Evolutionary conservation across 2,797 vertebrate species (phyloP).

Genomic region (Bryconaethiops microstoma): DNA sequence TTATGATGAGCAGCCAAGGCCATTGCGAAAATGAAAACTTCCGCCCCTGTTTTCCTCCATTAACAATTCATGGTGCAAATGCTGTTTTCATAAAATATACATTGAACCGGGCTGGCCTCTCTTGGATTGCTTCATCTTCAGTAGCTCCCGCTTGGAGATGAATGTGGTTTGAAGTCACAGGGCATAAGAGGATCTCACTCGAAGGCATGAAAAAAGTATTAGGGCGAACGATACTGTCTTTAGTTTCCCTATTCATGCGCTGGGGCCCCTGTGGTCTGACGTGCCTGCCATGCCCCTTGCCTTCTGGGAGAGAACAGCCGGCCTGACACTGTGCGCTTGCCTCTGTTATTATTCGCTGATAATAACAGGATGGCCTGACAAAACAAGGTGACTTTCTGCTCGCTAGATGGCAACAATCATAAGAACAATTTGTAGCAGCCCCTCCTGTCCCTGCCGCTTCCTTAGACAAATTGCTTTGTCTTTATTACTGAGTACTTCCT

Average conservation of each 20-base stretch:
- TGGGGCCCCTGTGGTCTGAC: constrained; percentile 4
- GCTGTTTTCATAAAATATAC: constrained; percentile 53
- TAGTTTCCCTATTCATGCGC: constrained; percentile 14
- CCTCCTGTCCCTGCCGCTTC: constrained; percentile 23
- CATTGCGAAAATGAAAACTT: constrained; percentile 15
- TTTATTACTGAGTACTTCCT: constrained; percentile 33
- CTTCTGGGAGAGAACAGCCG: constrained; percentile 3
- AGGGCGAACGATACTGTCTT: constrained; percentile 16
- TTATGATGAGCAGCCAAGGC: neutral
- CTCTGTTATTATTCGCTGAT: constrained; percentile 47
- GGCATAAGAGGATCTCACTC: constrained; percentile 15
- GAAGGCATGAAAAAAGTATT: constrained; percentile 11
- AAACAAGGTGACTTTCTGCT: constrained; percentile 42
- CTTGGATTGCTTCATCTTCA: constrained; percentile 28
- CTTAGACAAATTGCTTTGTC: constrained; percentile 33
- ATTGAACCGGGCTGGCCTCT: constrained; percentile 16
- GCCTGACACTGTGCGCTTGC: constrained; percentile 14
- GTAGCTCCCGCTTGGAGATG: constrained; percentile 20
- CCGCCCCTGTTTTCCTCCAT: constrained; percentile 23
- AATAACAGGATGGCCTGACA: constrained; percentile 37
- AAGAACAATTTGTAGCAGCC: constrained; percentile 35
- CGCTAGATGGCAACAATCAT: constrained; percentile 35
- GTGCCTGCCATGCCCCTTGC: neutral
- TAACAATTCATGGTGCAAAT: constrained; percentile 45
- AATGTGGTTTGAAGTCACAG: constrained; percentile 14